Base-by-base conservation (phyloP, 2,797 vertebrate genomes). In the Cebuella pygmaea region DNA sequence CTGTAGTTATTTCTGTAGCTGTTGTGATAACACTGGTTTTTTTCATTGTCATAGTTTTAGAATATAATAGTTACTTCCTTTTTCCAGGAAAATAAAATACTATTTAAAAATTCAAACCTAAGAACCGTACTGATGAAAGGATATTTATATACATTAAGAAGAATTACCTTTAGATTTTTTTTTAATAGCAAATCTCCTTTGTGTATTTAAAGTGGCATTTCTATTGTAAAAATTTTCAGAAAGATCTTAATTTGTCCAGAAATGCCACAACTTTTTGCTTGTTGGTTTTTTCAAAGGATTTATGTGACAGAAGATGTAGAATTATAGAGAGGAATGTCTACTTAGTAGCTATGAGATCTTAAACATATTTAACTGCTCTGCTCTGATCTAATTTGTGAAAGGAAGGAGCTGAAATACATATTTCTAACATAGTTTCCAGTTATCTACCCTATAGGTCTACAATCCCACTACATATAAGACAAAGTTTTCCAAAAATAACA, bases 111-210 rank as follows among this genome's bases (percentile, higher is more conserved):
- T 55, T 11, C 20, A 93, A 87, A 27, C 2, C 3, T 84, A 52
- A 46, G 84, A 88, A 72, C 64, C 39, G n/a, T 81, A 26, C 26
- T 92, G 33, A 64, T 33, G 22, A 81, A 93, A 80, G 14, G 59
- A 7, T 76, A 64, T 91, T 88, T 90, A 59, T 90, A 55, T 64
- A 2, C 15, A 64, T 55, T 96, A 20, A 75, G 95, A 20, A 79
- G 94, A 92, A 59, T 87, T 93, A 7, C 57, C 87, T 82, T 85
- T 55, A 95, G 33, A 13, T 78, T 93, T 87, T 36, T 36, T 96
- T 94, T 9, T 48, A 87, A 57, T 75, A 57, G 41, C 8, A 86
- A 36, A 59, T 92, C 95, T 93, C n/a, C 55, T 76, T 64, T 84
- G 33, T 80, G 4, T 55, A 82, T 90, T 96, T 95, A 61, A 92